Percentiles rank a stretch among this genome's conserved stretches.
phyloP scores from a whole-genome alignment of 2,113 vertebrate species.

The Colossoma macropomum region DNA sequence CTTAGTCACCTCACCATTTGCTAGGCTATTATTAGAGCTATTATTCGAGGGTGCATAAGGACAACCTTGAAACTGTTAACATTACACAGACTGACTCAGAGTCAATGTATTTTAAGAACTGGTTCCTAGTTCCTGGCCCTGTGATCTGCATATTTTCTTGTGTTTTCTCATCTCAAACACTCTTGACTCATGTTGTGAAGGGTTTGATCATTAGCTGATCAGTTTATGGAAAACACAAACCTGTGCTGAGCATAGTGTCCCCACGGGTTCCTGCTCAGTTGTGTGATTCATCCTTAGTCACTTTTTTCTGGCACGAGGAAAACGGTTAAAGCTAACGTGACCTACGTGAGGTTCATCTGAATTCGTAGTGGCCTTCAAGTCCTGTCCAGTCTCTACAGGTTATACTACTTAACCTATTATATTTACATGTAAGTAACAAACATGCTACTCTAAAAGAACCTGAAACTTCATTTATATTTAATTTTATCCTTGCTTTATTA shows the following conservation, averaged over 20 bases:
- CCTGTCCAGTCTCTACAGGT: background rate
- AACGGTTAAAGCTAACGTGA: background rate
- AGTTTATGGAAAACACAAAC: background rate
- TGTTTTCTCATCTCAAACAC: background rate
- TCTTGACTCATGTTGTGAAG: background rate
- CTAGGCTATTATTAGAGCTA: background rate
- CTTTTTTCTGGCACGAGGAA: background rate
- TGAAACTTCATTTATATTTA: background rate
- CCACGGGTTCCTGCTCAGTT: background rate
- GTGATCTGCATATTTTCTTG: background rate
- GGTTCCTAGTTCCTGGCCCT: background rate
- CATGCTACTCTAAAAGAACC: no score
- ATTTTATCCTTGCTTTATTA: no score
- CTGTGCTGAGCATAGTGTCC: background rate
- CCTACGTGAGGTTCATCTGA: background rate
- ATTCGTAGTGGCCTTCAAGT: background rate
- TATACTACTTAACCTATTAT: background rate
- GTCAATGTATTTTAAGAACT: background rate
- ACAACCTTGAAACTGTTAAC: background rate
- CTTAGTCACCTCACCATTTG: background rate
- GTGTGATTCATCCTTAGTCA: background rate
- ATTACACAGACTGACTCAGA: background rate
- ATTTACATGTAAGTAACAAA: background rate
- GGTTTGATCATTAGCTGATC: constrained; percentile 19
- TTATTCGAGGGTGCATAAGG: background rate